Evolutionary conservation across 1,140 invertebrate species (phyloP).

Genomic region (Goniozus legneri): DNA sequence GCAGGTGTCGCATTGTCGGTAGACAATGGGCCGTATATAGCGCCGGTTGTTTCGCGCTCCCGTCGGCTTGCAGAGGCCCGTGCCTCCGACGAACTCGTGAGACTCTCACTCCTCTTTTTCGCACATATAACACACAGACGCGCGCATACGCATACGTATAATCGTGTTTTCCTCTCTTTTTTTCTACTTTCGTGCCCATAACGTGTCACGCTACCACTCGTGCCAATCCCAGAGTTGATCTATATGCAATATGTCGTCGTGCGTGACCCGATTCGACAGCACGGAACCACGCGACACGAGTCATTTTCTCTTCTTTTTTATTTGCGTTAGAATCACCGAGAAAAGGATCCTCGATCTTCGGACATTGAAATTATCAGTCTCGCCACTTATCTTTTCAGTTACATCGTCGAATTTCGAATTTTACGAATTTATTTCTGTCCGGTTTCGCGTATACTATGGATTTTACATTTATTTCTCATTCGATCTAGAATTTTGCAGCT

Average conservation of each 20-base stretch:
- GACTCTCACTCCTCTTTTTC: no score
- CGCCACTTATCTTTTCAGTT: no score
- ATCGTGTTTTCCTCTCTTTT: no score
- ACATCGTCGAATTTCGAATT: no score
- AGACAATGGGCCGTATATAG: slow-evolving; percentile 39
- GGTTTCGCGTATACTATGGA: no score
- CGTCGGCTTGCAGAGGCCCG: no score
- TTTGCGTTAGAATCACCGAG: neutral
- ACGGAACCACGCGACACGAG: slow-evolving; percentile 23
- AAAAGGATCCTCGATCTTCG: neutral
- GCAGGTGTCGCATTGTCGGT: slow-evolving; percentile 41
- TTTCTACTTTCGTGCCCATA: slow-evolving; percentile 19
- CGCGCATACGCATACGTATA: no score
- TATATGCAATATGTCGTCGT: slow-evolving; percentile 45
- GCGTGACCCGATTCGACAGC: slow-evolving; percentile 19
- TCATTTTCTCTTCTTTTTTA: neutral
- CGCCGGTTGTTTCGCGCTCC: slow-evolving; percentile 29
- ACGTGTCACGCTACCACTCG: slow-evolving; percentile 29
- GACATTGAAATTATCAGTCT: no score
- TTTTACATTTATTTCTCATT: no score
- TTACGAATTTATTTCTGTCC: no score
- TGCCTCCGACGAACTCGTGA: slow-evolving; percentile 20
- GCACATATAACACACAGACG: no score
- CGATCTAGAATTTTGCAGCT: no score
- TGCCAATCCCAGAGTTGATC: slow-evolving; percentile 19